Evolutionary conservation across 2,888 invertebrate species (phyloP).

Genomic region (Nymphalis urticae): DNA sequence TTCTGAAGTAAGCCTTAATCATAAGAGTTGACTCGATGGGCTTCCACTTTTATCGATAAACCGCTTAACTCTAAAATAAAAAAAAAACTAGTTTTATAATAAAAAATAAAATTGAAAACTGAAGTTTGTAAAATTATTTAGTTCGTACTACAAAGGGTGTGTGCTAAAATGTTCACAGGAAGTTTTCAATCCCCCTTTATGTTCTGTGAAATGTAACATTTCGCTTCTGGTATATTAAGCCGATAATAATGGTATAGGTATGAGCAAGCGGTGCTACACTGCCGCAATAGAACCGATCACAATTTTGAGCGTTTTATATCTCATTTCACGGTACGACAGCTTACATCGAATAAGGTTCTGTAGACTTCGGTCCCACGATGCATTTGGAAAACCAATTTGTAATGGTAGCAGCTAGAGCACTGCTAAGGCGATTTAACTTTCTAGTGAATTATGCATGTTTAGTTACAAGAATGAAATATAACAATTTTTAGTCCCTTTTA

Average conservation of each 20-base stretch:
- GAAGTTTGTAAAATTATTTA: neutral
- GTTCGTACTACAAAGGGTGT: neutral
- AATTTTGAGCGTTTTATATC: slow-evolving; percentile 73
- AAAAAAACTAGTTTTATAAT: neutral
- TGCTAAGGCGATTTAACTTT: slow-evolving; percentile 47
- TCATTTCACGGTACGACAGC: slow-evolving; percentile 72
- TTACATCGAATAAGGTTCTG: slow-evolving; percentile 47
- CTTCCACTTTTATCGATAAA: slow-evolving; percentile 37
- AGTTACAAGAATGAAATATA: neutral
- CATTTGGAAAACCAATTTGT: slow-evolving; percentile 71
- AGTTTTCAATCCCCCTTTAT: slow-evolving; percentile 21
- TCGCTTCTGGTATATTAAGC: slow-evolving; percentile 42
- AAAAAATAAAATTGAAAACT: neutral
- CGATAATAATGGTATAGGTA: slow-evolving; percentile 40
- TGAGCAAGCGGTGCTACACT: slow-evolving; percentile 43
- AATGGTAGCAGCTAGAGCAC: slow-evolving; percentile 56
- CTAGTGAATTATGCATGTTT: neutral
- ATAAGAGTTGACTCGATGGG: slow-evolving; percentile 67
- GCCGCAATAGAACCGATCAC: slow-evolving; percentile 56
- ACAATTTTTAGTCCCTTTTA: no score
- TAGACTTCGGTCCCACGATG: slow-evolving; percentile 46
- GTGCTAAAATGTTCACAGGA: neutral
- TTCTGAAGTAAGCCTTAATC: slow-evolving; percentile 69
- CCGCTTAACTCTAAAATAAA: slow-evolving; percentile 11
- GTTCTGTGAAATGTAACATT: slow-evolving; percentile 31